These are phyloP conservation scores for Diadema setosum DNA, from an alignment of 35 echinoderm and acorn worm species.

Conservation along the genomic window DNA sequence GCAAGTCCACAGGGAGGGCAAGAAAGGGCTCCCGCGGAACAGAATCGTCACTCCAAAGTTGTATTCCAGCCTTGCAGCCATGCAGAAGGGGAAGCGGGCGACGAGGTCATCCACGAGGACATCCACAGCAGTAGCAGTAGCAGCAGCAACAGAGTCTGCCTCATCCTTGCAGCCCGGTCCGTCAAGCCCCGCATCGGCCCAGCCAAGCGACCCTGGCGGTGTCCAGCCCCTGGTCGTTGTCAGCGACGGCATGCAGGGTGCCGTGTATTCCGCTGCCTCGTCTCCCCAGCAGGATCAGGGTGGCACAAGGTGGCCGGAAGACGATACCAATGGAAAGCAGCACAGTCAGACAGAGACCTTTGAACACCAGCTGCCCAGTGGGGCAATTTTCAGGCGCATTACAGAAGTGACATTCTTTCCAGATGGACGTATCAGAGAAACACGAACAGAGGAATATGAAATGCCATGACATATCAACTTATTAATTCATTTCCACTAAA, in stretches of 20 bases:
- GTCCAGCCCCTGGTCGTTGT: neutral
- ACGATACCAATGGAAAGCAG: neutral
- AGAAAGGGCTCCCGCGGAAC: neutral
- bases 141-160: neutral
- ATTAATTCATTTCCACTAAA: too few species aligned
- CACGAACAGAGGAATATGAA: slow-evolving; percentile 5
- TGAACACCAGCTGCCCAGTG: slow-evolving; percentile 4
- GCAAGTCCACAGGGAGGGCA: neutral
- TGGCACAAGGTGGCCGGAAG: neutral
- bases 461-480: slow-evolving; percentile 20
- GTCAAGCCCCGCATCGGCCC: neutral
- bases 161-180: neutral
- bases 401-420: slow-evolving; percentile 16
- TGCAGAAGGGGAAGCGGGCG: neutral
- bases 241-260: slow-evolving; percentile 6
- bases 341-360: neutral
- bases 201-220: too few species aligned
- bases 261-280: neutral
- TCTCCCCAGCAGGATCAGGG: neutral
- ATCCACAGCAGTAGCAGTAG: too few species aligned
- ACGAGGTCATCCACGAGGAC: neutral
- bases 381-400: slow-evolving; percentile 4
- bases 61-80: neutral
- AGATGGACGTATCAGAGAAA: slow-evolving; percentile 2
- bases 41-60: neutral